Base-by-base conservation (phyloP, 1,140 invertebrate genomes). In the Latrodectus geometricus region DNA sequence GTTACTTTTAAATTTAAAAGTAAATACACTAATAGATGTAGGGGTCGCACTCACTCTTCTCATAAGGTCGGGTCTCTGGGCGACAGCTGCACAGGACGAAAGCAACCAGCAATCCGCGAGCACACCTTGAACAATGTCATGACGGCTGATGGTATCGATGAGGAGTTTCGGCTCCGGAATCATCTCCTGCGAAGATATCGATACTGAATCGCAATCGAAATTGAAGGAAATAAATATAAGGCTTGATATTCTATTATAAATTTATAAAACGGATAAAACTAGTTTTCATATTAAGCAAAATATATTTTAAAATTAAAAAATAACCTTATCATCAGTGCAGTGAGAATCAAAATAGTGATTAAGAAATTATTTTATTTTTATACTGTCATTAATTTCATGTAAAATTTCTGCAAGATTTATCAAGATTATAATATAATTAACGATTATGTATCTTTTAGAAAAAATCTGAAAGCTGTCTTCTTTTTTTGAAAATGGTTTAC, bases 81-180 rank as follows among this genome's bases (percentile, higher is more conserved):
- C 91, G 0, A 93, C 90, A 61, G 92, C 92, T 48, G 92, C 87
- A 17, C 87, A 88, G 14, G 87, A 88, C 14, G 87, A 88, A 2
- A 88, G 69, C 65, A 91, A 91, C 92, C 92, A 93, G 85, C 92
- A 93, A 89, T 93, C 92, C 56, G 92, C 92, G 0, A 94, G 90
- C 78, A 91, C 91, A 70, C 94, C 94, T 89, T 94, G 93, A 23
- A 93, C 91, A 0, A 94, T 93, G 90, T 94, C 93, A 89, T 93
- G 93, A 80, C 93, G 89, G 85, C 91, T 92, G 69, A 92, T 91
- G 49, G 93, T 93, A 78, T 92, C 92, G 49, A 93, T 91, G 87
- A 94, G 91, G 65, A 93, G 90, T 87, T 92, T 88, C 0, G 93
- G 92, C 61, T 93, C 89, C 14, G 91, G 89, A 77, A 91, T 90